Evolutionary conservation across 2,888 invertebrate genomes (phyloP).

Genomic region (Drosophila meridionalis): DNA sequence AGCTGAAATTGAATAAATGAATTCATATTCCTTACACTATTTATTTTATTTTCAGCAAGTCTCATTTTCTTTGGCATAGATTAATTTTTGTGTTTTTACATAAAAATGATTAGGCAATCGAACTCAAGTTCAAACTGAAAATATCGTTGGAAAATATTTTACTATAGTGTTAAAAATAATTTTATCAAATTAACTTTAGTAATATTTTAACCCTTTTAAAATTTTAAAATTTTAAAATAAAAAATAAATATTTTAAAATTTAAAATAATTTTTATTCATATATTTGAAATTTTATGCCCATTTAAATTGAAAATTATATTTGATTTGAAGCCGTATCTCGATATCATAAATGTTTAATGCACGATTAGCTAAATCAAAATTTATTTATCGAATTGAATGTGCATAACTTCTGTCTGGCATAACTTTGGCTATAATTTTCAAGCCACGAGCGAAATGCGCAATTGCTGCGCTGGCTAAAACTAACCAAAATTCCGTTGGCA

Average conservation of each 20-base stretch:
- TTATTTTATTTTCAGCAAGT: no score
- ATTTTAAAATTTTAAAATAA: no score
- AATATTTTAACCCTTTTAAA: no score
- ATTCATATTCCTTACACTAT: neutral
- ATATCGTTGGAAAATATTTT: no score
- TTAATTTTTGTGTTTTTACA: no score
- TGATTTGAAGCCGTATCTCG: neutral
- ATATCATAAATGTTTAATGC: neutral
- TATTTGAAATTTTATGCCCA: neutral
- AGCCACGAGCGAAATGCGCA: conserved; percentile 30
- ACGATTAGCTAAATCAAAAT: neutral
- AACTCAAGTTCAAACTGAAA: no score
- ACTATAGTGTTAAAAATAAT: no score
- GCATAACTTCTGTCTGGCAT: conserved; percentile 26
- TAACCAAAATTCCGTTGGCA: conserved; percentile 4
- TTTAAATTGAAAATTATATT: neutral
- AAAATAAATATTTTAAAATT: no score
- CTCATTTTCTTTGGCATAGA: no score
- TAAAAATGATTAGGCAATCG: no score
- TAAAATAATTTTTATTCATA: neutral
- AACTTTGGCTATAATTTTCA: conserved; percentile 46
- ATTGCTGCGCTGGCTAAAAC: conserved; percentile 34
- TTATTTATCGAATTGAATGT: neutral
- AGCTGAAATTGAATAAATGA: neutral
- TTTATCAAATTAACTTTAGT: no score